Percentiles rank a stretch among this genome's conserved stretches.
These are phyloP conservation scores for Drosophila nr. perissopoda DNA, from an alignment of 2,888 invertebrate species.

Conservation along the genomic window DNA sequence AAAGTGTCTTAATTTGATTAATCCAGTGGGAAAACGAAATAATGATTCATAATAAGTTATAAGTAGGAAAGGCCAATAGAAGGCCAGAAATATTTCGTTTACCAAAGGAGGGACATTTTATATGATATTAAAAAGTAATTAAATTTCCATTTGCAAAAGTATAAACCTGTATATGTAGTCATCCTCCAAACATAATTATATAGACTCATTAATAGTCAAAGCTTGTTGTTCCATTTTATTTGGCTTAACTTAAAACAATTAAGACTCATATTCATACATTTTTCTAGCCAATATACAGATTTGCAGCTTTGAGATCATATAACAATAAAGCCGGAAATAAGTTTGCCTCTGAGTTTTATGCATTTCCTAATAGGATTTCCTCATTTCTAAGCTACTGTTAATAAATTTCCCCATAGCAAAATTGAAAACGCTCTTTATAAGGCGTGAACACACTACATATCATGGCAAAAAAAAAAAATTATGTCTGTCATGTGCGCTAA, in stretches of 20 bases:
- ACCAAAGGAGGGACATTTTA: neutral
- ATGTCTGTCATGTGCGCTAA: constrained; percentile 41
- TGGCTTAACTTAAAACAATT: neutral
- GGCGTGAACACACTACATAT: constrained; percentile 34
- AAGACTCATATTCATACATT: neutral
- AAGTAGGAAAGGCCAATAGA: neutral
- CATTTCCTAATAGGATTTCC: constrained; percentile 21
- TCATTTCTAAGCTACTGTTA: constrained; percentile 5
- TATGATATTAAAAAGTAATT: neutral
- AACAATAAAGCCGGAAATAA: constrained; percentile 19
- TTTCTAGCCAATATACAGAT: neutral
- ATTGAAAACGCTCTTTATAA: neutral
- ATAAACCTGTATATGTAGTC: neutral
- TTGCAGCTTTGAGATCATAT: neutral
- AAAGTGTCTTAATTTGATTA: neutral
- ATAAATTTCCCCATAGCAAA: constrained; percentile 6
- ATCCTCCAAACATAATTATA: neutral
- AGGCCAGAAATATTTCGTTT: neutral
- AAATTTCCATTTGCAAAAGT: neutral
- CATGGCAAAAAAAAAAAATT: neutral
- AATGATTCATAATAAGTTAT: neutral
- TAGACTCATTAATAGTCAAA: no score
- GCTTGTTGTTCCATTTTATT: neutral
- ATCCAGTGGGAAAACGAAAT: neutral
- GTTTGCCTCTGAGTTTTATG: neutral